These are phyloP conservation scores for Pogonognathellus flavescens DNA, from an alignment of 1,140 invertebrate species.

Conservation along the genomic window DNA sequence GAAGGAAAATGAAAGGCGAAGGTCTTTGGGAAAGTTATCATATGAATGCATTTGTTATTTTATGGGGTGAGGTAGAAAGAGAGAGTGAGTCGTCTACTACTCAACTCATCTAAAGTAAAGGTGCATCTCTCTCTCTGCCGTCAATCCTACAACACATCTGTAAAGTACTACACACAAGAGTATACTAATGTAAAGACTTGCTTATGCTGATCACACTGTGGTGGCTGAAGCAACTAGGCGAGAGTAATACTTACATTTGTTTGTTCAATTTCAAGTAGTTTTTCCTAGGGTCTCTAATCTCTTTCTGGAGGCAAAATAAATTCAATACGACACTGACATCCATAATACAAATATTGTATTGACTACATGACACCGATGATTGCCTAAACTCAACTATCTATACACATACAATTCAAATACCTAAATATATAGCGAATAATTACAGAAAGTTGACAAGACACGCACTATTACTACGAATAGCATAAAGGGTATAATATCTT, in stretches of 20 bases:
- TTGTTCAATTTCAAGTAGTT: conserved; percentile 61
- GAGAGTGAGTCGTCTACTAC: conserved; percentile 21
- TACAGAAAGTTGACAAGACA: no score
- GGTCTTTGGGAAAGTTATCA: conserved; percentile 58
- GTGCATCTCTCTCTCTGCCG: not conserved
- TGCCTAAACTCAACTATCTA: not conserved
- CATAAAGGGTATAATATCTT: no score
- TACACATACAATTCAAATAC: not conserved
- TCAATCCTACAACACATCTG: conserved; percentile 34
- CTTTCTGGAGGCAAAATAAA: conserved; percentile 55
- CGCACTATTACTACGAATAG: no score
- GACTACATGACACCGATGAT: conserved; percentile 27
- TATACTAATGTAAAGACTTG: not conserved
- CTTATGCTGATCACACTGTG: no score
- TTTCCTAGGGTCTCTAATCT: conserved; percentile 56
- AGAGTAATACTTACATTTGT: conserved; percentile 51
- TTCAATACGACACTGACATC: conserved; percentile 28
- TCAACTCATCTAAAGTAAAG: not conserved
- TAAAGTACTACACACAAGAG: not conserved
- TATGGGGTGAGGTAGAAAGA: conserved; percentile 54
- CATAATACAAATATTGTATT: conserved; percentile 19
- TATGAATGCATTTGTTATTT: conserved; percentile 61
- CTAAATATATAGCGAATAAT: not conserved
- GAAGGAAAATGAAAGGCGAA: conserved; percentile 24
- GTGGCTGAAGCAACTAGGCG: conserved; percentile 7